Conservation (phyloP, 2,888 invertebrate species). For the Blastobasis adustella region DNA sequence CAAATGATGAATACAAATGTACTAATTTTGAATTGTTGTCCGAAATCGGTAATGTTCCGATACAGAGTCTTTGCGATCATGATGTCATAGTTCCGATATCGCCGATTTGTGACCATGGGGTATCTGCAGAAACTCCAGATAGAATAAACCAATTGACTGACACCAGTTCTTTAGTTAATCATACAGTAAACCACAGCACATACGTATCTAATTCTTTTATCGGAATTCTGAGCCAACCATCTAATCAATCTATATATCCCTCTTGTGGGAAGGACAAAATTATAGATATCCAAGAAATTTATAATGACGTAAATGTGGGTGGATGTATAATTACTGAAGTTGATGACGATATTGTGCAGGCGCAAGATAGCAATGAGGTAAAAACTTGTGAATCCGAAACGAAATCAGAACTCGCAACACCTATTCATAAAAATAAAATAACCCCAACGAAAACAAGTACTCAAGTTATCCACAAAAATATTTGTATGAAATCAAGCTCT, state of each 20-base stretch:
- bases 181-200: conserved; percentile 23
- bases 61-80: too few relatives aligned
- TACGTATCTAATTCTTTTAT: conserved; percentile 30
- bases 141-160: conserved; percentile 35
- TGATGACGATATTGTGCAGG: too few relatives aligned
- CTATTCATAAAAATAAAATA: conserved; percentile 9
- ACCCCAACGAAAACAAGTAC: background rate
- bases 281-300: too few relatives aligned
- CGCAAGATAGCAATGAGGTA: too few relatives aligned
- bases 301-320: too few relatives aligned
- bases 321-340: too few relatives aligned
- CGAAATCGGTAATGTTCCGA: background rate
- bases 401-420: too few relatives aligned
- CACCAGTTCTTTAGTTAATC: conserved; percentile 21
- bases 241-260: conserved; percentile 32
- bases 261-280: conserved; percentile 15
- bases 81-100: too few relatives aligned
- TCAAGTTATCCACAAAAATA: background rate
- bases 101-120: conserved; percentile 43
- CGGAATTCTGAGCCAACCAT: conserved; percentile 29
- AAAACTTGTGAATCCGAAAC: too few relatives aligned
- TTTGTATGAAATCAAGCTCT: background rate
- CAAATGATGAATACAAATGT: conserved; percentile 18
- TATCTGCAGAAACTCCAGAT: conserved; percentile 13
- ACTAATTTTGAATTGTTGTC: conserved; percentile 11